Conservation (phyloP, 2,113 vertebrate genomes). For the Isichthys henryi region DNA sequence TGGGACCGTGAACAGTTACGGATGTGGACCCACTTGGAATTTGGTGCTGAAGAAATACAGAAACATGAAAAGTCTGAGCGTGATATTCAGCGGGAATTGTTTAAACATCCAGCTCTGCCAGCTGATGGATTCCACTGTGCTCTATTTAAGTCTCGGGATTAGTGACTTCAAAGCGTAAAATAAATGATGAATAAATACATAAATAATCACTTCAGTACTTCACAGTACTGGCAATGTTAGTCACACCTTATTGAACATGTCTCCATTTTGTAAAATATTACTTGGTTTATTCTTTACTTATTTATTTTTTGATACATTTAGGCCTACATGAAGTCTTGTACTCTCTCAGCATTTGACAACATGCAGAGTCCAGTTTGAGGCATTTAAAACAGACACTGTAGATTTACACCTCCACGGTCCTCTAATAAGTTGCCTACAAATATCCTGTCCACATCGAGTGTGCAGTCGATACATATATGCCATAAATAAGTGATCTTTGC, state of each 20-base stretch:
- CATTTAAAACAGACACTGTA: background rate
- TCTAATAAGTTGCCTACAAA: background rate
- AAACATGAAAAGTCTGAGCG: background rate
- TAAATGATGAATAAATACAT: background rate
- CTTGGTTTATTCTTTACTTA: background rate
- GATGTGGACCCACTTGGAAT: background rate
- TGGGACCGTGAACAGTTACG: background rate
- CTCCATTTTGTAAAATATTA: background rate
- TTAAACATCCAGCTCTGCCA: background rate
- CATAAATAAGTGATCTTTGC: background rate
- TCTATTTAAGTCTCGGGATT: background rate
- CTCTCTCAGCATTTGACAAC: background rate
- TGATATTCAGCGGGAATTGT: background rate
- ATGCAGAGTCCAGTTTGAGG: background rate
- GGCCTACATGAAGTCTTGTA: background rate
- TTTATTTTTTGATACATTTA: background rate
- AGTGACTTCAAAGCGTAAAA: background rate
- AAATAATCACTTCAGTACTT: background rate
- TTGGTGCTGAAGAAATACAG: background rate
- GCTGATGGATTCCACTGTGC: background rate
- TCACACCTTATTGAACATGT: background rate
- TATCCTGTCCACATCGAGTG: background rate
- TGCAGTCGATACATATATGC: background rate
- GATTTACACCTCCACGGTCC: background rate
- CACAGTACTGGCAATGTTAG: background rate